These are phyloP conservation scores for Scaeva pyrastri DNA, from an alignment of 2,888 invertebrate species.

Conservation along the genomic window DNA sequence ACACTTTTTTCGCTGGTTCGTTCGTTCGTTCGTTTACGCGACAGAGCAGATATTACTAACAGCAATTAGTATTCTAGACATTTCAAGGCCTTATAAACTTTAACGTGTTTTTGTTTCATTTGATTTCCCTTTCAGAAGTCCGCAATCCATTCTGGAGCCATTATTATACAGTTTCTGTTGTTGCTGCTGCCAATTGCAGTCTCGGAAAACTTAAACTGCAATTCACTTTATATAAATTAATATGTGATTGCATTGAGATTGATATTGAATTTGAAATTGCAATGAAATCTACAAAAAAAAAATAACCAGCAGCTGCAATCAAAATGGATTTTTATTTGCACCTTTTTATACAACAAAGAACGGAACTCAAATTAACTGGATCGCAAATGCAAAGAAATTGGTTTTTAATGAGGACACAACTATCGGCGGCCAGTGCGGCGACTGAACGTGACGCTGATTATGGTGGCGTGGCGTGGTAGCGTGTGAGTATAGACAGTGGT, in stretches of 20 bases:
- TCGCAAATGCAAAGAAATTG: slow-evolving; percentile 55
- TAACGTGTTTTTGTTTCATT: slow-evolving; percentile 17
- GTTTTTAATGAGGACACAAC: slow-evolving; percentile 50
- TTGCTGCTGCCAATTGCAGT: slow-evolving; percentile 1
- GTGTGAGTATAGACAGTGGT: not conserved
- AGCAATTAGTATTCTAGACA: slow-evolving; percentile 73
- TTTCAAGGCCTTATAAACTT: slow-evolving; percentile 59
- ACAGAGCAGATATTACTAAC: slow-evolving; percentile 57
- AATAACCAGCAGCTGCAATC: slow-evolving; percentile 37
- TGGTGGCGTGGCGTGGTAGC: not conserved
- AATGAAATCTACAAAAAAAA: slow-evolving; percentile 10
- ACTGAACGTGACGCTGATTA: not conserved
- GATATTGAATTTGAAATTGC: slow-evolving; percentile 66
- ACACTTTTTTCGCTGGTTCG: slow-evolving; percentile 34
- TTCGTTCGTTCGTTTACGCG: slow-evolving; percentile 9
- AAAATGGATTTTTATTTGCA: slow-evolving; percentile 26
- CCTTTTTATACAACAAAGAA: slow-evolving; percentile 33
- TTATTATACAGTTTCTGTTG: not conserved
- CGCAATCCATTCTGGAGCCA: not conserved
- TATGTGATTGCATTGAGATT: slow-evolving; percentile 40
- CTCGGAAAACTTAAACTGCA: slow-evolving; percentile 2
- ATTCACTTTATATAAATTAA: slow-evolving; percentile 20
- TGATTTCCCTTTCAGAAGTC: slow-evolving; percentile 67
- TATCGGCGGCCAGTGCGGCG: not conserved
- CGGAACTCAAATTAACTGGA: slow-evolving; percentile 50